Evolutionary conservation across 2,113 vertebrate species (phyloP).

Genomic region (Hyperopisus bebe): DNA sequence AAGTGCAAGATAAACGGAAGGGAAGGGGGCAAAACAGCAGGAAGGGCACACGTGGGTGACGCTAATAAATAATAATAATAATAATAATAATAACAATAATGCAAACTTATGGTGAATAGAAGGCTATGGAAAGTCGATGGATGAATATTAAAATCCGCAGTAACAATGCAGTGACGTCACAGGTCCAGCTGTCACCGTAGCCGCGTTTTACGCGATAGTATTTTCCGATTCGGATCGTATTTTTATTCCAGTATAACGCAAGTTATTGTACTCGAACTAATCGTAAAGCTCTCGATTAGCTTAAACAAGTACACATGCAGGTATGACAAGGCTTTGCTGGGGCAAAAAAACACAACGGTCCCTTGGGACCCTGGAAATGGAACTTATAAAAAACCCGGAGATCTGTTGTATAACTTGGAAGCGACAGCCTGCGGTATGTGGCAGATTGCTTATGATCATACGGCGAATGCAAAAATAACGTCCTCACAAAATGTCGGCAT

Average conservation of each 20-base stretch:
- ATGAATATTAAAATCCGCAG: neutral
- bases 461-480: neutral
- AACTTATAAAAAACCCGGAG: neutral
- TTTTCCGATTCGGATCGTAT: neutral
- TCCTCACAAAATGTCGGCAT: neutral
- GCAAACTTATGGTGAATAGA: neutral
- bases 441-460: neutral
- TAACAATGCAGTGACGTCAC: neutral
- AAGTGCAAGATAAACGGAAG: neutral
- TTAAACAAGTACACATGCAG: neutral
- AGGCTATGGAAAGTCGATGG: neutral
- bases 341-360: neutral
- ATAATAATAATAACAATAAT: neutral
- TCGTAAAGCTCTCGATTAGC: neutral
- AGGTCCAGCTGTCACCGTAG: neutral
- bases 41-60: neutral
- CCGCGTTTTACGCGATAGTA: neutral
- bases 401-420: conserved; percentile 1
- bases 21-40: neutral
- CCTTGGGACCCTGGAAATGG: neutral
- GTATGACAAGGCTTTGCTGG: neutral
- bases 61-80: neutral
- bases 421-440: neutral
- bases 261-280: neutral
- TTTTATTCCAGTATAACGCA: neutral